Evolutionary conservation across 2,797 vertebrate genomes (phyloP).

Genomic region (Eptatretus atami): DNA sequence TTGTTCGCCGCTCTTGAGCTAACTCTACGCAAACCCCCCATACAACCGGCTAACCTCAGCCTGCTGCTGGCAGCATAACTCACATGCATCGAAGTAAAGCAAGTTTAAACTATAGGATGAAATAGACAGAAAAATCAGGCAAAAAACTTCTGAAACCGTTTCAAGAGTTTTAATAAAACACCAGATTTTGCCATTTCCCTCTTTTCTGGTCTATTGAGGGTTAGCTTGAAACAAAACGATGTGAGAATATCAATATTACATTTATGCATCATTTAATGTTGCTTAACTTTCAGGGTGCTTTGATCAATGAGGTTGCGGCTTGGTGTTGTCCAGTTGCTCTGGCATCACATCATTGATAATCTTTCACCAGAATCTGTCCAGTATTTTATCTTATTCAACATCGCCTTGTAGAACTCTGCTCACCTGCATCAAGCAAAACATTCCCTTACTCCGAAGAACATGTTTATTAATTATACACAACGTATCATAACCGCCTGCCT

Average conservation of each 20-base stretch:
- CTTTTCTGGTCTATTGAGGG: no score
- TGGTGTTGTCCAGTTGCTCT: constrained; percentile 58
- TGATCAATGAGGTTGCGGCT: constrained; percentile 56
- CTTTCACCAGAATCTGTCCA: constrained; percentile 61
- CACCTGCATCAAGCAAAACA: constrained; percentile 19
- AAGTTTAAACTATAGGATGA: background rate
- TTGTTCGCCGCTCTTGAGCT: constrained; percentile 45
- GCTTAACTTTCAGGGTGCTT: constrained; percentile 46
- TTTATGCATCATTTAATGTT: background rate
- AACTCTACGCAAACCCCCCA: constrained; percentile 77
- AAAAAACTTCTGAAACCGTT: background rate
- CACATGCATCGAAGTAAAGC: constrained; percentile 18
- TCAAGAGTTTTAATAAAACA: no score
- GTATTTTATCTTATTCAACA: constrained; percentile 54
- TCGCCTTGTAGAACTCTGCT: constrained; percentile 57
- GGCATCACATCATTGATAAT: constrained; percentile 69
- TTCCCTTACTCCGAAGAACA: no score
- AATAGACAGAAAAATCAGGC: background rate
- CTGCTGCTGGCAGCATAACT: constrained; percentile 66
- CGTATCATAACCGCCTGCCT: no score
- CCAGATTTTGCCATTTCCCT: no score
- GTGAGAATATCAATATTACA: background rate
- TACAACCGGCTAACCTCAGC: constrained; percentile 79
- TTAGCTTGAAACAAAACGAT: no score
- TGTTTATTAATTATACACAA: no score